phyloP scores from a whole-genome alignment of 2,888 invertebrate genomes.

The Synanthedon vespiformis region DNA sequence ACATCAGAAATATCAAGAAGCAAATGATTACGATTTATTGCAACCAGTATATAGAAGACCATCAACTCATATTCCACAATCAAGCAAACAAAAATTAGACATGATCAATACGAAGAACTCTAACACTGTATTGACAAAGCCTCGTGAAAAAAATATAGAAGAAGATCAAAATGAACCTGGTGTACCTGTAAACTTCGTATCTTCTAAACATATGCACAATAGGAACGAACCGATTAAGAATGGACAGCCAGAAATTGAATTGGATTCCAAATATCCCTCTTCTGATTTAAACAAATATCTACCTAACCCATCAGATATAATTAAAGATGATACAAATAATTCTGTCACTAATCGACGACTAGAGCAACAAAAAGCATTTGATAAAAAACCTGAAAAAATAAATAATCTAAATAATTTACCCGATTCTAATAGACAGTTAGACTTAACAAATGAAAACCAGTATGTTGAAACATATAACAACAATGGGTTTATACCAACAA shows the following conservation, averaged over 20 bases:
- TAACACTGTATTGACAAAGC: neutral
- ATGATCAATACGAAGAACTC: neutral
- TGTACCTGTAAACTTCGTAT: neutral
- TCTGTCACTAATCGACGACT: too few relatives aligned
- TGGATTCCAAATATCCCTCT: neutral
- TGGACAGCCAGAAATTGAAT: neutral
- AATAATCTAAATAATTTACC: neutral
- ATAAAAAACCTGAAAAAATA: neutral
- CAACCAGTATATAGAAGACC: slow-evolving; percentile 4
- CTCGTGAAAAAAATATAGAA: neutral
- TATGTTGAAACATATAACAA: neutral
- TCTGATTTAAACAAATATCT: neutral
- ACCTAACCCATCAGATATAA: neutral
- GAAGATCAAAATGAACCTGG: neutral
- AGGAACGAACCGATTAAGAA: neutral
- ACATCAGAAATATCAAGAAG: slow-evolving; percentile 28
- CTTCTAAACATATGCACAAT: neutral
- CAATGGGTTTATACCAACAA: neutral
- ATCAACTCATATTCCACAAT: slow-evolving; percentile 3
- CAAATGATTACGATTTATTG: slow-evolving; percentile 4
- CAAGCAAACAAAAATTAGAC: neutral
- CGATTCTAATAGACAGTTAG: neutral
- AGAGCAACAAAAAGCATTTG: neutral
- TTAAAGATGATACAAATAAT: too few relatives aligned
- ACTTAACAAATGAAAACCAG: neutral